Base-by-base conservation (phyloP, 2,113 vertebrate genomes). In the Neogale vison region DNA sequence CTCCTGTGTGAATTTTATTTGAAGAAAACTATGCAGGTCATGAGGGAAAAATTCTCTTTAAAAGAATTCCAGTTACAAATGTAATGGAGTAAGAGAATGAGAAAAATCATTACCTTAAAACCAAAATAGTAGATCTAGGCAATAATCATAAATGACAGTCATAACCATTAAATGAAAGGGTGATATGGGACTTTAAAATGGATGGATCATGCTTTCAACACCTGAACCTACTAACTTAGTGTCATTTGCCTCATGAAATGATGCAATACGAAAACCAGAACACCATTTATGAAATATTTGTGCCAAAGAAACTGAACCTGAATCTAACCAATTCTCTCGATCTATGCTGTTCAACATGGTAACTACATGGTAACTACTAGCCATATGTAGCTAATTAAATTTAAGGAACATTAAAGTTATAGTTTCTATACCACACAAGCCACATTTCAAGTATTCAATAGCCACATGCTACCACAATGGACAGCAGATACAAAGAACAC, bases 1-100 rank as follows among this genome's bases (percentile, higher is more conserved):
- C 14, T 95, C 36, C 8, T 72, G 0, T 50, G 76, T 21, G 10
- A 93, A 61, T 93, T 93, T 95, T 87, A 95, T 92, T 86, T 95
- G 15, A 90, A 83, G 24, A 18, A 34, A 89, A 79, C 52, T 82
- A 86, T 52, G 72, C 4, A 95, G 80, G 34, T 87, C 21, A 94
- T 7, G 7, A 91, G 50, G 15, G 7, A 6, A 34, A 95, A 81
- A 4, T 94, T 92, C 18, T 74, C 88, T 26, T 69, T 74, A 92
- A 90, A 88, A 74, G 11, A 88, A 93, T 67, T 72, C 13, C 12
- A 79, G 39, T 85, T 65, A 95, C 8, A 95, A 3, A 77, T 39
- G 11, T 59, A 79, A 79, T 72, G 26, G 47, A 91, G 52, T 39
- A 26, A 82, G 47, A 69, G 23, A 89, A 57, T 52, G 7, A 89